Evolutionary conservation across 2,797 vertebrate species (phyloP), one percentile per base, ranked within the genome.

Genomic region (Anolis apletophallus): DNA sequence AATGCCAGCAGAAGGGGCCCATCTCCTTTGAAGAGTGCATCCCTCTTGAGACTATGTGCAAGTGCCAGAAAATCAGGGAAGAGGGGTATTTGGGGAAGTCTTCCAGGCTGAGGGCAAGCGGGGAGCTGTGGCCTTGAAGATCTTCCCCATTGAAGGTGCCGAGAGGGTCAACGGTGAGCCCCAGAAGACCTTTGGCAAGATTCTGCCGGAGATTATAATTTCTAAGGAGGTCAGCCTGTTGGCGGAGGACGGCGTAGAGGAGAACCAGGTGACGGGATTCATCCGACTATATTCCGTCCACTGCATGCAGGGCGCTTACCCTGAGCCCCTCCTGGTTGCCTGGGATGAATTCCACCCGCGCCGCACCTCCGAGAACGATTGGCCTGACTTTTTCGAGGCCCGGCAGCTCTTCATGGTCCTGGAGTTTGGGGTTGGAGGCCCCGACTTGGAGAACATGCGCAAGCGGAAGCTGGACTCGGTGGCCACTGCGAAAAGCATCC

Each of bases 61-160:
- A 13, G 0, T 98, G 97, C 89, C 92, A 95, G 86, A 99, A 99
- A 95, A 98, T 99, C 0, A 98, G 99, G 5, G 99, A 99, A 91
- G n/a, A n/a, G 99, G 99, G 1, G 98, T 99, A 0, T 99, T 99
- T 0, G 99, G 99, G 0, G 98, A 99, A 88, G 99, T 99, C 40
- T 99, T 99, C 94, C 97, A 97, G 78, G 95, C 96, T 0, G 85
- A 91, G 40, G 95, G 95, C 0, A 91, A 96, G 36, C 94, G 94
- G 82, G 95, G 96, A 80, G 95, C 94, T 0, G 97, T 98, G 36
- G 98, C 98, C 46, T 95, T 99, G 82, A 99, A 99, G 95, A 94
- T 99, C 81, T 98, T 99, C 91, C 98, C 99, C 83, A 92, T 99
- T 59, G 98, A 99, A 90, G 98, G 98, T 59, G 92, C 86, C 14